These are phyloP conservation scores for Autographa pulchrina DNA, from an alignment of 2,888 invertebrate species.

Conservation along the genomic window DNA sequence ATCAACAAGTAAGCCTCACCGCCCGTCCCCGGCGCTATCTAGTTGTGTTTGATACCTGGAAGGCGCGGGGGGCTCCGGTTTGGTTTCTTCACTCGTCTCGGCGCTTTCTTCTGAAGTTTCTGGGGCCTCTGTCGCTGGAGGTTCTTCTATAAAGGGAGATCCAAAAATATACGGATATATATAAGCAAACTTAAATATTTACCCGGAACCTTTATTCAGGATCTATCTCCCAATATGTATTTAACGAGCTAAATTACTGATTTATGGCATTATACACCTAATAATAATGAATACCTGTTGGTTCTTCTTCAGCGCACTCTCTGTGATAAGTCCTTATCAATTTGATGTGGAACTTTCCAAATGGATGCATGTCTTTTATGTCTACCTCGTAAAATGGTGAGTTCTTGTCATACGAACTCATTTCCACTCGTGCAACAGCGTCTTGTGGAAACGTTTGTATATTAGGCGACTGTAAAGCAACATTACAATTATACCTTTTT, in stretches of 20 bases:
- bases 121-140: constrained; percentile 30
- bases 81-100: constrained; percentile 59
- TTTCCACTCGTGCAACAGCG: constrained; percentile 75
- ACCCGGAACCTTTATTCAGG: background rate
- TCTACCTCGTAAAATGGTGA: constrained; percentile 83
- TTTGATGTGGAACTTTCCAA: constrained; percentile 78
- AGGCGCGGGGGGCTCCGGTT: constrained; percentile 75
- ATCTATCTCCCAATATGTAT: no score
- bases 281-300: constrained; percentile 62
- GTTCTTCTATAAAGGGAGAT: constrained; percentile 19
- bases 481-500: background rate
- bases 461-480: constrained; percentile 75
- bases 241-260: no score
- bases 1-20: constrained; percentile 75
- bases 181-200: no score
- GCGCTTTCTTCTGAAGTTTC: constrained; percentile 50
- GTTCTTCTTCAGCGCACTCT: constrained; percentile 70
- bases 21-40: constrained; percentile 77
- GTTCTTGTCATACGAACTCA: constrained; percentile 82
- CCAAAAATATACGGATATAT: no score
- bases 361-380: constrained; percentile 81
- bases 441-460: constrained; percentile 82
- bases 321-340: constrained; percentile 78
- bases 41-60: constrained; percentile 87
- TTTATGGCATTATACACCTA: background rate